These are phyloP conservation scores for Anableps anableps DNA, from an alignment of 2,797 vertebrate species.

Conservation along the genomic window DNA sequence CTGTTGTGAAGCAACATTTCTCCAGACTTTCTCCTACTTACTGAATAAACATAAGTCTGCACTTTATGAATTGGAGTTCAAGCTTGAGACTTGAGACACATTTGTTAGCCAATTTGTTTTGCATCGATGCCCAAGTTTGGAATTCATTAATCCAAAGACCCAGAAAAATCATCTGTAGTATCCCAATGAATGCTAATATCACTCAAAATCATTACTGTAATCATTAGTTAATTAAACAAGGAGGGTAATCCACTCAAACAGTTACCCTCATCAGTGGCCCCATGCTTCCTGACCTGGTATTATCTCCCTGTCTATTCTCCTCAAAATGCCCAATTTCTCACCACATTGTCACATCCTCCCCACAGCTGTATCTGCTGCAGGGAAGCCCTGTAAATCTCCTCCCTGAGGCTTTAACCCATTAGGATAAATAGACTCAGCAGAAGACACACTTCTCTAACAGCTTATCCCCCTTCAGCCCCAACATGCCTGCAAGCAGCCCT, in stretches of 20 bases:
- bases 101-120: not conserved
- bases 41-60: not conserved
- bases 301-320: constrained; percentile 37
- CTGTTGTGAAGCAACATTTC: not conserved
- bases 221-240: constrained; percentile 10
- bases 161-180: not conserved
- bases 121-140: not conserved
- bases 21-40: not conserved
- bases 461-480: constrained; percentile 42
- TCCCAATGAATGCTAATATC: not conserved
- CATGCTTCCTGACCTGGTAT: constrained; percentile 39
- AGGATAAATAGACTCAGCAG: constrained; percentile 58
- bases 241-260: constrained; percentile 20
- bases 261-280: constrained; percentile 27
- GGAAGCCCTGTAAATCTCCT: constrained; percentile 44
- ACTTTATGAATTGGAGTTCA: not conserved
- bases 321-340: constrained; percentile 25
- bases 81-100: not conserved
- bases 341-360: constrained; percentile 28
- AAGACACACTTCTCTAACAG: constrained; percentile 43
- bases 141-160: not conserved
- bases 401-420: constrained; percentile 51
- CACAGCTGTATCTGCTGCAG: constrained; percentile 23
- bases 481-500: constrained; percentile 26
- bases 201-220: not conserved